A percentile compares a stretch with the other conserved stretches of the same genome.
Evolutionary conservation across 2,888 invertebrate species (phyloP).

Genomic region (Ichneumoninae sp.): DNA sequence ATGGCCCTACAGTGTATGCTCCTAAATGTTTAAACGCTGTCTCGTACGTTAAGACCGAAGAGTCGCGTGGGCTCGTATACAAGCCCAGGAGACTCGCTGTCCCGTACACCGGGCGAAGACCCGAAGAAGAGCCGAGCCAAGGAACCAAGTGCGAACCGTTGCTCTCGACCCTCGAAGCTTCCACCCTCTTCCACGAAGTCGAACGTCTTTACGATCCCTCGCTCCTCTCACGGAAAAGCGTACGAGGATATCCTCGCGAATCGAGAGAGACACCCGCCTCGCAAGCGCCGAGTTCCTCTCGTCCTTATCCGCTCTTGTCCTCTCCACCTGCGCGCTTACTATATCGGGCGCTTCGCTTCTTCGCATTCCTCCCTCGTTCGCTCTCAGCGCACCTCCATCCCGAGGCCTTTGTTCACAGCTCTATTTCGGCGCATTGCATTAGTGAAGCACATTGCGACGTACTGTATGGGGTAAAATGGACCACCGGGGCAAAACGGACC

Average conservation of each 20-base stretch:
- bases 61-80: conserved; percentile 49
- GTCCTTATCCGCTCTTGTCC: background rate
- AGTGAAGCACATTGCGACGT: background rate
- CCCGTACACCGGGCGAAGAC: conserved; percentile 16
- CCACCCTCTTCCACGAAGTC: conserved; percentile 22
- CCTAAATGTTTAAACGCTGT: conserved; percentile 56
- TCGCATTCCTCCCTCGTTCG: conserved; percentile 31
- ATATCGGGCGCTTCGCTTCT: conserved; percentile 7
- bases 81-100: conserved; percentile 38
- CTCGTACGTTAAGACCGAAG: conserved; percentile 44
- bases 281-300: conserved; percentile 9
- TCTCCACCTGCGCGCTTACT: background rate
- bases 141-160: conserved; percentile 60
- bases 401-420: conserved; percentile 5
- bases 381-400: background rate
- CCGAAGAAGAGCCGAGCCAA: conserved; percentile 38
- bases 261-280: conserved; percentile 41
- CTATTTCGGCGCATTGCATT: background rate
- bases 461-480: background rate
- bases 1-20: conserved; percentile 28
- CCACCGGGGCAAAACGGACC: background rate
- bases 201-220: conserved; percentile 60
- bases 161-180: conserved; percentile 45
- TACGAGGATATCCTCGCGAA: conserved; percentile 39
- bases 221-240: conserved; percentile 31